phyloP scores from a whole-genome alignment of 2,888 invertebrate genomes.

The Dicyrtomina minuta region DNA sequence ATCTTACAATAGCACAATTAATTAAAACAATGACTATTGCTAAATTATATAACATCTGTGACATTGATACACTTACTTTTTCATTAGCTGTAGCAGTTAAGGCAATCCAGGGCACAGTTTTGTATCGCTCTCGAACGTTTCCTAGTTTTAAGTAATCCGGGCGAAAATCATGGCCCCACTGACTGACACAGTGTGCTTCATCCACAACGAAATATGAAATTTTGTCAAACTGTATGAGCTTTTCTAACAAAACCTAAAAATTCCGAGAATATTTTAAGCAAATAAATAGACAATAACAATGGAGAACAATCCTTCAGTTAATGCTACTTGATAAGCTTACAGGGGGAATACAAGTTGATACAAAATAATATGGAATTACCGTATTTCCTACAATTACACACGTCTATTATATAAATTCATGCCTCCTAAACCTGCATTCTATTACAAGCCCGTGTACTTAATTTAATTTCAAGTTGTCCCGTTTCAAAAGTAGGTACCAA shows the following conservation, averaged over 20 bases:
- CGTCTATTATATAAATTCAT: too few relatives aligned
- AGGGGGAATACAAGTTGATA: too few relatives aligned
- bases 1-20: not conserved
- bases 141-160: constrained; percentile 92
- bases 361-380: too few relatives aligned
- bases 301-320: too few relatives aligned
- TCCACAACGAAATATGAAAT: constrained; percentile 91
- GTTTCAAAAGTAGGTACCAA: too few relatives aligned
- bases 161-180: constrained; percentile 99
- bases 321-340: too few relatives aligned
- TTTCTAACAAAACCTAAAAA: constrained; percentile 58
- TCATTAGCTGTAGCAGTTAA: constrained; percentile 91
- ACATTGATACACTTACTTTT: constrained; percentile 57
- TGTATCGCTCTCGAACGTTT: constrained; percentile 64
- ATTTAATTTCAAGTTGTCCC: too few relatives aligned
- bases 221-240: constrained; percentile 72
- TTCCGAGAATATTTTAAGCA: not conserved
- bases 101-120: constrained; percentile 79
- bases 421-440: too few relatives aligned
- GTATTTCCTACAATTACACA: too few relatives aligned
- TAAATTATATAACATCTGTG: too few relatives aligned
- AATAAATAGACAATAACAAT: not conserved
- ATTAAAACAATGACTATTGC: not conserved
- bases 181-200: constrained; percentile 96
- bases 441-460: too few relatives aligned